Base-by-base conservation (phyloP, 2,888 invertebrate species). In the Pheosia tremula region DNA sequence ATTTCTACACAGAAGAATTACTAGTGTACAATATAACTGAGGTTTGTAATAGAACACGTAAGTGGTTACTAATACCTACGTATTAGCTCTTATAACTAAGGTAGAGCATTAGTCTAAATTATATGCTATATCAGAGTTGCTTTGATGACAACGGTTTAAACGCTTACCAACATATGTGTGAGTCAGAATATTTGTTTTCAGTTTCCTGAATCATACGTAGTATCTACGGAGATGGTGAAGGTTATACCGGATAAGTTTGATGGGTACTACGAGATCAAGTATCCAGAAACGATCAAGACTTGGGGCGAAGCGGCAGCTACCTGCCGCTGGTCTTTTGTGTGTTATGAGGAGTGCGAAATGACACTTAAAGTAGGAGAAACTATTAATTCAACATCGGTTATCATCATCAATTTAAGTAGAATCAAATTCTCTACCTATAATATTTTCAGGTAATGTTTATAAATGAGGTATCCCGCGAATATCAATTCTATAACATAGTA, bases 261-360 rank as follows among this genome's bases (percentile, higher is more conserved):
- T 2, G 91, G 88, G 0, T 87, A 85, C 73, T 93, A 87, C 66
- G 93, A 92, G 69, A 85, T 93, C n/a, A 85, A 84, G 49, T 82
- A 85, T 57, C 86, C 93, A 13, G 85, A 89, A 4, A 79, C 73
- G 0, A 78, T 93, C n/a, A 89, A 89, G 69, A 88, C 87, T 39
- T 93, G 93, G 92, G 93, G 93, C 39, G 91, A 91, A 64, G 90
- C 91, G 2, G 76, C 83, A 10, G 91, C 89, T 13, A 89, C 86
- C 0, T 92, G 90, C 66, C 84, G 84, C 0, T 91, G 91, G 90
- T 82, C 79, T 1, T 87, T 81, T 61, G 85, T 85, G 11, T 89
- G 91, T 65, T 93, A 87, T 66, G 89, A 87, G 56, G 85, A 84
- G 61, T 90, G 91, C 59, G 86, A 88, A 77, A 87, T 93, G 82